Conservation (phyloP, 2,888 invertebrate genomes). For the Lypha dubia region DNA sequence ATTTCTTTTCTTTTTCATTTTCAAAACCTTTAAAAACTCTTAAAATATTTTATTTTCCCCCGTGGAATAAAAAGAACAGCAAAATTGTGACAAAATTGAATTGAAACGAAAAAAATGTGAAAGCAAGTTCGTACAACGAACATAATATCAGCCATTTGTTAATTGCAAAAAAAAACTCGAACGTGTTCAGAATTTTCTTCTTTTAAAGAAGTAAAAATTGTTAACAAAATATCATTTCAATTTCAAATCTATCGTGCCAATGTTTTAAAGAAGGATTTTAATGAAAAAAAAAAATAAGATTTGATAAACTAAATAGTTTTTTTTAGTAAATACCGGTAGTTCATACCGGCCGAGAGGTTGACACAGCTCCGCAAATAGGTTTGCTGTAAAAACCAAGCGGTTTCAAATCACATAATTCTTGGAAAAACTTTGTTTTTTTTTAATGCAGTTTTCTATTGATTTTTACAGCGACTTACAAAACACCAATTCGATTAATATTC, state of each 20-base stretch:
- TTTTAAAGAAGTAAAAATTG: constrained; percentile 47
- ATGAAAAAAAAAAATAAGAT: no score
- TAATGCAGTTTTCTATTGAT: no score
- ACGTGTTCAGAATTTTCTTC: constrained; percentile 19
- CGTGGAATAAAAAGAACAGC: constrained; percentile 57
- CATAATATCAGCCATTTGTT: constrained; percentile 40
- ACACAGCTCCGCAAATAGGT: no score
- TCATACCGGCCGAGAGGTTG: no score
- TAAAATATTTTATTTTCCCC: neutral
- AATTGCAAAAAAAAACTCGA: neutral
- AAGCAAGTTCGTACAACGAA: constrained; percentile 72
- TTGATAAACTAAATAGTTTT: no score
- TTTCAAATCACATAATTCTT: no score
- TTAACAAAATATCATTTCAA: constrained; percentile 71
- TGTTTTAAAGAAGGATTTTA: neutral
- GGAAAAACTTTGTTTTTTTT: no score
- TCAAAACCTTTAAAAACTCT: neutral
- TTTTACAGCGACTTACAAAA: no score
- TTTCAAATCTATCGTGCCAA: neutral
- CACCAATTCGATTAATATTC: no score
- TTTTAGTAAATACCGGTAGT: no score
- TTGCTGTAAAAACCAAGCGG: no score
- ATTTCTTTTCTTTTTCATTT: constrained; percentile 73
- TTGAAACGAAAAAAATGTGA: constrained; percentile 69
- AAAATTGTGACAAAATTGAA: constrained; percentile 68